Base-by-base conservation (phyloP, 2,797 vertebrate genomes). In the Peromyscus eremicus region DNA sequence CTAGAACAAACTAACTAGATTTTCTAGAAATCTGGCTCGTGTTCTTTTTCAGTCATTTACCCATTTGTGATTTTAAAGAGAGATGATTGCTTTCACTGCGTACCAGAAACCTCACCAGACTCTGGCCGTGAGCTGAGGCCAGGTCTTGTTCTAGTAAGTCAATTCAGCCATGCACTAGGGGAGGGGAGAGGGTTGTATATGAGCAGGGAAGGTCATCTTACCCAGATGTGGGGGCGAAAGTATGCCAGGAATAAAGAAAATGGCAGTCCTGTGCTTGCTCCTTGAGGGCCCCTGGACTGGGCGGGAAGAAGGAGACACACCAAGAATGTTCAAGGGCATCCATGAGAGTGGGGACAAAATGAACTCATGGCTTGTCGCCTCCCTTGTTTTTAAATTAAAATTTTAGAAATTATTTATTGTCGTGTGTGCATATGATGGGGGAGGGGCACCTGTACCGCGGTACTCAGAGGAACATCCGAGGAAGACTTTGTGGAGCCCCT, bases 21-120 rank as follows among this genome's bases (percentile, higher is more conserved):
- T 94, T 79, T 83, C 55, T 88, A 57, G 64, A 95, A 87, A 70
- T 34, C 62, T 16, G n/a, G 6, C 46, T 90, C 17, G 2, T 77
- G 11, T 57, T 27, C 46, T 70, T 27, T 76, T 73, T 82, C 6
- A 84, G 52, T 92, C 60, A 62, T 37, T 85, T 40, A 64, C 16
- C 60, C 66, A 27, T 40, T 82, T 49, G 71, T 71, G 43, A 43
- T 27, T 49, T 84, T n/a, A 2, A 62, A 52, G n/a, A 82, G 89
- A 11, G 14, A 8, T 37, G 11, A 6, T 62, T 55, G 25, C 21
- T 13, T 37, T 71, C 43, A 0, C 49, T n/a, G 0, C 43, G 3
- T 9, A 7, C 14, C 55, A 71, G 66, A n/a, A 94, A 27, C 52
- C 52, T 14, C 37, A 13, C 76, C 82, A 70, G 32, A 52, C 62